phyloP scores from a whole-genome alignment of 2,113 vertebrate genomes.

The Rattus norvegicus region DNA sequence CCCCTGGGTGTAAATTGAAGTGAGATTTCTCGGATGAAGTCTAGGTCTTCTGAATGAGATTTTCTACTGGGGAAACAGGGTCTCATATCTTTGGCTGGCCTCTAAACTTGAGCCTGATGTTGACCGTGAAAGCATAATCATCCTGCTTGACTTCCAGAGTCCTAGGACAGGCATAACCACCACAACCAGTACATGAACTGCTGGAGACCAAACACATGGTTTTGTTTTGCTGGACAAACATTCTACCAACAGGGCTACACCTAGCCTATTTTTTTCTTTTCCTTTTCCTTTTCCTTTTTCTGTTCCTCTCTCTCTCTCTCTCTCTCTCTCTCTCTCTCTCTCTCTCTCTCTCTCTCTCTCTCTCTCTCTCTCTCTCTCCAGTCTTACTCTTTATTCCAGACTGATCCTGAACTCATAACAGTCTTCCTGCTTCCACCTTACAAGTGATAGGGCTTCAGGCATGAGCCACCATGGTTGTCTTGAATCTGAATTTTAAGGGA shows the following conservation, averaged over 20 bases:
- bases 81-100: background rate
- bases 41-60: background rate
- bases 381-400: background rate
- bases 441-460: background rate
- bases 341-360: background rate
- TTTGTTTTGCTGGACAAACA: background rate
- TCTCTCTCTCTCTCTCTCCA: too few relatives aligned
- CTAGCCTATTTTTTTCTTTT: background rate
- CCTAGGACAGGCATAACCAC: too few relatives aligned
- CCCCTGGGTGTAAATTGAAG: background rate
- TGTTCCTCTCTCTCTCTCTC: fast-evolving
- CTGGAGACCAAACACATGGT: background rate
- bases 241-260: background rate
- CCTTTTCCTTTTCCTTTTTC: fast-evolving
- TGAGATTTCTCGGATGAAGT: background rate
- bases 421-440: background rate
- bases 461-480: background rate
- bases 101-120: background rate
- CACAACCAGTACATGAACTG: background rate
- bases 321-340: fast-evolving
- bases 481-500: slow-evolving; percentile 3
- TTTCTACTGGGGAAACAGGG: background rate
- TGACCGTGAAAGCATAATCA: background rate
- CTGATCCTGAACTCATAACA: background rate
- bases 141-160: background rate